Evolutionary conservation across 2,797 vertebrate genomes (phyloP).

Genomic region (Phoxinus dragarum): DNA sequence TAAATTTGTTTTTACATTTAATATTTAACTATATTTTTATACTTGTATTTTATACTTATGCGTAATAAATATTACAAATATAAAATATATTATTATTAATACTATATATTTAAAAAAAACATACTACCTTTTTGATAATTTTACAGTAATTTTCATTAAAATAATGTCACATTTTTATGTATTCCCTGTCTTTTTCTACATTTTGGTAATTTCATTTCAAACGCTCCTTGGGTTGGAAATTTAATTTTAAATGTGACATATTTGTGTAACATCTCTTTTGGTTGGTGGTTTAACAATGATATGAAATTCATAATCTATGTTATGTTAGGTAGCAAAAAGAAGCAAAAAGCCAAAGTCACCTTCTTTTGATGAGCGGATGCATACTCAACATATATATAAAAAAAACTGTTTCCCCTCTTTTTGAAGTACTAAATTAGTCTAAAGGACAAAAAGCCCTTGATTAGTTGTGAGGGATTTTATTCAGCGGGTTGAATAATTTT

Average conservation of each 20-base stretch:
- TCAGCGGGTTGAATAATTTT: too few relatives aligned
- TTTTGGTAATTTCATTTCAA: neutral
- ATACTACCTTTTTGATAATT: neutral
- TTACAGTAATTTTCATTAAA: neutral
- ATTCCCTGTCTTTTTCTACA: neutral
- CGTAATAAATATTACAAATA: neutral
- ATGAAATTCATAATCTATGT: neutral
- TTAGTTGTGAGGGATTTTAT: too few relatives aligned
- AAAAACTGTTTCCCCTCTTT: neutral
- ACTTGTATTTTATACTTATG: neutral
- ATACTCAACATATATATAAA: neutral
- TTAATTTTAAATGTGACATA: neutral
- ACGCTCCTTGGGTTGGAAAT: neutral
- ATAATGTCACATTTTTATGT: neutral
- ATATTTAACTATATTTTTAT: neutral
- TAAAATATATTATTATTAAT: too few relatives aligned
- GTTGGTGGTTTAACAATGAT: neutral
- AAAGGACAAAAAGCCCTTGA: neutral
- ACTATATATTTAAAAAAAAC: neutral
- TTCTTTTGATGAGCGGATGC: neutral
- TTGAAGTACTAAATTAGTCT: slow-evolving; percentile 5
- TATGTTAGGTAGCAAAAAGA: neutral
- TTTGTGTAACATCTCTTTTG: neutral
- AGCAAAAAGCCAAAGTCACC: neutral
- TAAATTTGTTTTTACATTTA: neutral